phyloP scores from a whole-genome alignment of 2,797 vertebrate genomes.

The Xenopus petersii region DNA sequence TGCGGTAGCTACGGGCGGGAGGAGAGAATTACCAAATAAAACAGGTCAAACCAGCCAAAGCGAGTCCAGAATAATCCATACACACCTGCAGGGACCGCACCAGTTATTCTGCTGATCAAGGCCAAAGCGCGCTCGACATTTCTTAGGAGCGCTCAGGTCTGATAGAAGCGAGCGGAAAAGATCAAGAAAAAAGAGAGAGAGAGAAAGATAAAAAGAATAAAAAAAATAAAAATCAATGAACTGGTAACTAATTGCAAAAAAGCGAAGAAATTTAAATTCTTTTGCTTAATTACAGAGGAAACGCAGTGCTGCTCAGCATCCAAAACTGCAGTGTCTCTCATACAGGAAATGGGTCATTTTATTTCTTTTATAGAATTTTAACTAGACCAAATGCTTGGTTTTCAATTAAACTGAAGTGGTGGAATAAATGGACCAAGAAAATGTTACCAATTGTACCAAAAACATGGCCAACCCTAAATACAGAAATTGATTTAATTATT shows the following conservation, averaged over 20 bases:
- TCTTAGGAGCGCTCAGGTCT: constrained; percentile 99
- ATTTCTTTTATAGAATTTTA: too few relatives aligned
- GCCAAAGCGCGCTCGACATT: constrained; percentile 99
- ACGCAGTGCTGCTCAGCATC: constrained; percentile 65
- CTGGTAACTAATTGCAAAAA: constrained; percentile 77
- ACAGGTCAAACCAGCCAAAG: constrained; percentile 86
- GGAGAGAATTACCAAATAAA: constrained; percentile 79
- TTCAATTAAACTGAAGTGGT: too few relatives aligned
- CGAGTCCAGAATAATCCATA: constrained; percentile 85
- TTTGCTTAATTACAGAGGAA: too few relatives aligned
- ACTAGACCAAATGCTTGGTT: too few relatives aligned
- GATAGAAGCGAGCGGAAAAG: constrained; percentile 82
- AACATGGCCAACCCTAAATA: too few relatives aligned
- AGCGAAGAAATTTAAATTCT: constrained; percentile 66
- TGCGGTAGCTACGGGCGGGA: constrained; percentile 27
- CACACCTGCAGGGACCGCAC: constrained; percentile 99
- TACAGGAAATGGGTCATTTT: constrained; percentile 39
- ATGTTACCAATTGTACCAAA: too few relatives aligned
- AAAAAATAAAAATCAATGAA: constrained; percentile 79
- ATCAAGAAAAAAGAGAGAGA: constrained; percentile 64
- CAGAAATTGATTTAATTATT: too few relatives aligned
- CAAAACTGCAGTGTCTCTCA: constrained; percentile 82
- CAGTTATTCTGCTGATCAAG: constrained; percentile 99
- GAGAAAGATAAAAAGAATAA: constrained; percentile 74
- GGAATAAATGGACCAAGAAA: too few relatives aligned